Evolutionary conservation across 2,797 vertebrate genomes (phyloP), one percentile per base, ranked within the genome.

Genomic region (Acanthornis magna): DNA sequence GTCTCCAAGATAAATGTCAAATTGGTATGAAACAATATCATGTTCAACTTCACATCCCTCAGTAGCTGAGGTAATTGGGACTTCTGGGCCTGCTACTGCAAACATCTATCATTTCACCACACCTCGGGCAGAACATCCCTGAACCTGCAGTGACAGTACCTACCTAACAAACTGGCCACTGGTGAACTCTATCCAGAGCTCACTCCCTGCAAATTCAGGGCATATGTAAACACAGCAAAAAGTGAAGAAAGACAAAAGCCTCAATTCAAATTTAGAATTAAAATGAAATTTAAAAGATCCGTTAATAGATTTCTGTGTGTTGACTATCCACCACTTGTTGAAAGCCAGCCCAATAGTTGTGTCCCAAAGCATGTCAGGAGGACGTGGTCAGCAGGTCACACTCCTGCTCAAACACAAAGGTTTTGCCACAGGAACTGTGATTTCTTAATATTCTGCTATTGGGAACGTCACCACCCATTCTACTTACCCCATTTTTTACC

Each of bases 101-200:
- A 65, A 20, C 13, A 73, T 8, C 27, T 67, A 12, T n/a, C 13
- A 54, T 25, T 60, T n/a, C 36, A 51, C 30, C 62, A 60, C 36
- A 70, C 26, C 47, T 27, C 47, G 30, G n/a, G 23, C 53, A 72
- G 75, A 80, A 81, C 18, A 51, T 18, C 23, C 40, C 60, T 42
- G 10, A 67, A 43, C 18, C 34, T 0, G 0, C 34, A 70, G 68
- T 29, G 51, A 29, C 0, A 5, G 43, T 38, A 76, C 34, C 54
- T n/a, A 75, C 14, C 38, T 27, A 70, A 73, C 6, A 23, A 47
- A 42, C 26, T 32, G 57, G 40, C 58, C 48, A 55, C 25, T 43
- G 42, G 48, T 10, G 12, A 92, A 50, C 30, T 62, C 43, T 29
- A 47, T n/a, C 38, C 3, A 50, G 23, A 43, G 18, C 6, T 70